Conservation (phyloP, 2,888 invertebrate genomes). For the Noctuana brunneofusca region DNA sequence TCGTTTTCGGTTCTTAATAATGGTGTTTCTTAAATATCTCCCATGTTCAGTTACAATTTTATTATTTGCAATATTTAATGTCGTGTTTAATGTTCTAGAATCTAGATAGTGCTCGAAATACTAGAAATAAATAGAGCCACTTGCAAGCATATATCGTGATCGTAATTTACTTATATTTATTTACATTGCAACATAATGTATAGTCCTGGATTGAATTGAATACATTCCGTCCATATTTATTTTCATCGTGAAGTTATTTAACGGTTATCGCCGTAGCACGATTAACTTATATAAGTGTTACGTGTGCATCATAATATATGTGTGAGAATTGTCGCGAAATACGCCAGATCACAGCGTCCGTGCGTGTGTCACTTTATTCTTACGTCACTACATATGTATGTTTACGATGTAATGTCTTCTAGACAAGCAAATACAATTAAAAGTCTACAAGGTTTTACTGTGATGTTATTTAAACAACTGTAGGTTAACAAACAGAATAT, state of each 20-base stretch:
- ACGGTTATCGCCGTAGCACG: slow-evolving; percentile 14
- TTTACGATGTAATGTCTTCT: slow-evolving; percentile 7
- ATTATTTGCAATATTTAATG: too few species aligned
- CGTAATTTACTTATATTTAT: too few species aligned
- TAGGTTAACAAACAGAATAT: background rate
- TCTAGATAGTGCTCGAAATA: too few species aligned
- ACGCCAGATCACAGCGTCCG: slow-evolving; percentile 15
- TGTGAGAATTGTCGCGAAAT: slow-evolving; percentile 11
- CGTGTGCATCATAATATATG: slow-evolving; percentile 6
- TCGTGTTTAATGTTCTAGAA: too few species aligned
- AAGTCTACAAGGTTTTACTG: slow-evolving; percentile 5
- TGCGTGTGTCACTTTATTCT: slow-evolving; percentile 12
- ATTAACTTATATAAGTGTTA: slow-evolving; percentile 13
- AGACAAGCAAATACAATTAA: slow-evolving; percentile 10
- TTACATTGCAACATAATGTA: background rate
- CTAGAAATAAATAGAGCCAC: too few species aligned
- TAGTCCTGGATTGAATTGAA: background rate
- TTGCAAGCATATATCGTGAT: too few species aligned
- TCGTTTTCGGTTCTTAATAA: too few species aligned
- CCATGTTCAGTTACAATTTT: too few species aligned
- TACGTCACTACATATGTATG: slow-evolving; percentile 23
- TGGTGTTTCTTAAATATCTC: too few species aligned
- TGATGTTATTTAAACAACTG: background rate
- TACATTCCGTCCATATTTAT: slow-evolving; percentile 1
- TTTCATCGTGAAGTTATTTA: background rate